Percentiles rank a stretch among this genome's conserved stretches.
These are phyloP conservation scores for Pterobdella sp. DNA, from an alignment of 2,888 invertebrate species.

Conservation along the genomic window DNA sequence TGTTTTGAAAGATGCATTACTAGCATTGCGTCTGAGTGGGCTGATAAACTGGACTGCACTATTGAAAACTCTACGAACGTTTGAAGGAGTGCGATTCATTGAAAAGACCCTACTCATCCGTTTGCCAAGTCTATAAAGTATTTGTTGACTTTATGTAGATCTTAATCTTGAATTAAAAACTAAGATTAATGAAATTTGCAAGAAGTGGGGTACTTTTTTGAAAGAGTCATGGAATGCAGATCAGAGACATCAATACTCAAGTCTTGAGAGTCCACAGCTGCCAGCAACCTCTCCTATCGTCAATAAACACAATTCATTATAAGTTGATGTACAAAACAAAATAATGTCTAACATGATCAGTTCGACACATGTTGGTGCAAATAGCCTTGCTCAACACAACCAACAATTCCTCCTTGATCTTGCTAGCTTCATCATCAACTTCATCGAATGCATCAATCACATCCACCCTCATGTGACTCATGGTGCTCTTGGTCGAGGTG, in stretches of 20 bases:
- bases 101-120: conserved; percentile 83
- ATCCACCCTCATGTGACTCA: not conserved
- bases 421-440: conserved; percentile 58
- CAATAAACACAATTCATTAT: conserved; percentile 83
- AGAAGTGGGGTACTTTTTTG: not conserved
- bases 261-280: conserved; percentile 64
- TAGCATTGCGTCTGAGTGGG: conserved; percentile 35
- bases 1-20: conserved; percentile 6
- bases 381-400: conserved; percentile 77
- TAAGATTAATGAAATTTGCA: not conserved
- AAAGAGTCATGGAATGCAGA: conserved; percentile 24
- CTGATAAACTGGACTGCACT: conserved; percentile 53
- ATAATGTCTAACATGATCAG: conserved; percentile 72
- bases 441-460: conserved; percentile 4
- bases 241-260: conserved; percentile 37
- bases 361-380: conserved; percentile 82
- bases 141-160: not conserved
- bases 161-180: not conserved
- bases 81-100: conserved; percentile 81
- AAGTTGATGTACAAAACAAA: conserved; percentile 79
- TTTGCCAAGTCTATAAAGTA: conserved; percentile 43
- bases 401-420: conserved; percentile 71
- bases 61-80: conserved; percentile 80
- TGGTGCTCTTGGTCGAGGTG: conserved; percentile 11
- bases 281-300: conserved; percentile 71